Evolutionary conservation across 2,113 vertebrate species (phyloP).

Genomic region (Heterocephalus glaber): DNA sequence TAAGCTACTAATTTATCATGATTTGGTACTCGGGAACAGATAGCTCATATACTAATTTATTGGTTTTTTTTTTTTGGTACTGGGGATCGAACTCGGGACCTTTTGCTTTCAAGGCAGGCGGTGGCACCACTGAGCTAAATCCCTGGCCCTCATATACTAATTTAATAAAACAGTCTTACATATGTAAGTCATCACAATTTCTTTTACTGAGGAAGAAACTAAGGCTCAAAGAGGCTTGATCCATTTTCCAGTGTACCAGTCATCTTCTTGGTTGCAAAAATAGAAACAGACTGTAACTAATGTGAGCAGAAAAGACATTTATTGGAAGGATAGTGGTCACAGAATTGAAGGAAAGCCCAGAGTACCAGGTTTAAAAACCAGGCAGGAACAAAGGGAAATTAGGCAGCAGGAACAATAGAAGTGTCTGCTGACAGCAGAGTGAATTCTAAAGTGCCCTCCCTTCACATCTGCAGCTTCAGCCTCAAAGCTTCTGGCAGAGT

Average conservation of each 20-base stretch:
- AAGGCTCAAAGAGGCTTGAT: not conserved
- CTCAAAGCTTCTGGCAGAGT: not conserved
- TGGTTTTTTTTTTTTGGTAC: too few relatives aligned
- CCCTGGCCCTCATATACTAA: not conserved
- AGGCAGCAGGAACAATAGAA: not conserved
- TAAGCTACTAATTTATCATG: not conserved
- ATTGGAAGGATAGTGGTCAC: not conserved
- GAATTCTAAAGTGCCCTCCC: not conserved
- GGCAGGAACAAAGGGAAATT: not conserved
- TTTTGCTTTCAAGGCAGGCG: too few relatives aligned
- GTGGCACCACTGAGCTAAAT: too few relatives aligned
- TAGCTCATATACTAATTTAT: not conserved
- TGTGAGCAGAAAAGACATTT: not conserved
- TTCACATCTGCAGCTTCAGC: not conserved
- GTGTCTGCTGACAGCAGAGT: not conserved
- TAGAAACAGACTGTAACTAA: conserved; percentile 29
- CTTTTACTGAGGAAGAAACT: not conserved
- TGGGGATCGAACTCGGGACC: too few relatives aligned
- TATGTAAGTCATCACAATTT: not conserved
- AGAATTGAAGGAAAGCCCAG: not conserved
- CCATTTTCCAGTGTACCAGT: not conserved
- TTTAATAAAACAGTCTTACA: not conserved
- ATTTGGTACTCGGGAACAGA: not conserved
- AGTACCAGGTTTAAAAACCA: not conserved
- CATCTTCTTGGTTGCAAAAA: conserved; percentile 46